Percentiles rank a stretch among this genome's conserved stretches.
Conservation (phyloP, 2,113 vertebrate genomes). For the Ictalurus punctatus region DNA sequence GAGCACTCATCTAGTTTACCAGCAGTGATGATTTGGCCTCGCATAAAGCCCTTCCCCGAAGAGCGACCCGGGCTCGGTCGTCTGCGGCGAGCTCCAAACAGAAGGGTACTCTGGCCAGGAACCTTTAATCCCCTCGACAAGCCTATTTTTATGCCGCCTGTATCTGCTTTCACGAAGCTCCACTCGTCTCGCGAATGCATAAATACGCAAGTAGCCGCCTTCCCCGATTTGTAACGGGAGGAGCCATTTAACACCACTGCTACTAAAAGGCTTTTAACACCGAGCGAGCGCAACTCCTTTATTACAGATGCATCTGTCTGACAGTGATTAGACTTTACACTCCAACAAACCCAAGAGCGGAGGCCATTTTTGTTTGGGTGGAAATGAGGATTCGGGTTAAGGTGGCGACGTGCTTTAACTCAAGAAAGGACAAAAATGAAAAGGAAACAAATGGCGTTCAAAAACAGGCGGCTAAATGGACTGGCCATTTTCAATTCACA, state of each 20-base stretch:
- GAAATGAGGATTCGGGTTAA: not conserved
- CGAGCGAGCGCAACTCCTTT: slow-evolving; percentile 40
- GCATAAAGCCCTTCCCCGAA: slow-evolving; percentile 36
- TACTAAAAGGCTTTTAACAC: slow-evolving; percentile 57
- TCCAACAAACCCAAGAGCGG: not conserved
- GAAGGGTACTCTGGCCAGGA: slow-evolving; percentile 61
- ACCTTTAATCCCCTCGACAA: slow-evolving; percentile 66
- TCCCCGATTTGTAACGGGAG: slow-evolving; percentile 42
- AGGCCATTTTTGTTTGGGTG: not conserved
- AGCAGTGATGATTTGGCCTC: slow-evolving; percentile 71
- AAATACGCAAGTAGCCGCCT: slow-evolving; percentile 65
- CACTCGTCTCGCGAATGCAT: slow-evolving; percentile 63
- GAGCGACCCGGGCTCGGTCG: slow-evolving; percentile 2
- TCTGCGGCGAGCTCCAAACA: slow-evolving; percentile 43
- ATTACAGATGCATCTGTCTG: slow-evolving; percentile 49
- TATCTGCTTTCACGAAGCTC: slow-evolving; percentile 59
- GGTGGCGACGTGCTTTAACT: slow-evolving; percentile 6
- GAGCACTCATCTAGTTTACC: slow-evolving; percentile 57
- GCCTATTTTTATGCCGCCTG: slow-evolving; percentile 62
- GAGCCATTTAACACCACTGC: slow-evolving; percentile 34
- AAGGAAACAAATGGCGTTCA: slow-evolving; percentile 26
- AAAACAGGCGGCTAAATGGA: not conserved
- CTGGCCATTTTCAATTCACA: not conserved
- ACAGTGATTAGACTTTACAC: slow-evolving; percentile 44
- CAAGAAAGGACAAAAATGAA: not conserved